phyloP scores from a whole-genome alignment of 1,140 invertebrate species.

The Lepidurus arcticus region DNA sequence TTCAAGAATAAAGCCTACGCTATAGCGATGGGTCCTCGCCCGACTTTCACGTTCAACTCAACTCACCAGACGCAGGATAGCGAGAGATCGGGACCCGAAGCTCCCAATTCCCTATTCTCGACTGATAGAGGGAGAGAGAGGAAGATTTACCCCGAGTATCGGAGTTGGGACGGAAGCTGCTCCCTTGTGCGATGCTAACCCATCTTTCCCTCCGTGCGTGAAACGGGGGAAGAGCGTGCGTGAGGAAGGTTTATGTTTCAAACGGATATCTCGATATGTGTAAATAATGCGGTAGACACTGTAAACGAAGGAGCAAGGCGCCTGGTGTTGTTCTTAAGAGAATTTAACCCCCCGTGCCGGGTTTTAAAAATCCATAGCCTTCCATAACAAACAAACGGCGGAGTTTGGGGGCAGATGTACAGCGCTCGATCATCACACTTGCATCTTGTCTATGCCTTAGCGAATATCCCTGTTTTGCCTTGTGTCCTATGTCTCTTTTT shows the following conservation, averaged over 20 bases:
- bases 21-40: neutral
- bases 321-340: neutral
- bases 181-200: neutral
- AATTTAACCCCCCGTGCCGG: neutral
- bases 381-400: neutral
- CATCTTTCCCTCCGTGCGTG: neutral
- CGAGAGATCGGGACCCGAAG: neutral
- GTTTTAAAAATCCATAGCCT: conserved; percentile 2
- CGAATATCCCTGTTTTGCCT: neutral
- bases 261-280: neutral
- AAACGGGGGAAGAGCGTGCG: neutral
- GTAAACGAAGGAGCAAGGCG: conserved; percentile 1
- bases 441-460: neutral
- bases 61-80: neutral
- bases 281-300: conserved; percentile 1
- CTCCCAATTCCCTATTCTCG: neutral
- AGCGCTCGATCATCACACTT: neutral
- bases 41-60: neutral
- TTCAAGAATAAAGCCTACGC: neutral
- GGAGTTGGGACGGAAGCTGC: neutral
- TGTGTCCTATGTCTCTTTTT: neutral
- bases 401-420: neutral
- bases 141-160: neutral
- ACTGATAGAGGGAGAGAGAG: neutral
- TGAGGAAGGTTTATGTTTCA: neutral